Evolutionary conservation across 2,113 vertebrate genomes (phyloP).

Genomic region (Conger conger): DNA sequence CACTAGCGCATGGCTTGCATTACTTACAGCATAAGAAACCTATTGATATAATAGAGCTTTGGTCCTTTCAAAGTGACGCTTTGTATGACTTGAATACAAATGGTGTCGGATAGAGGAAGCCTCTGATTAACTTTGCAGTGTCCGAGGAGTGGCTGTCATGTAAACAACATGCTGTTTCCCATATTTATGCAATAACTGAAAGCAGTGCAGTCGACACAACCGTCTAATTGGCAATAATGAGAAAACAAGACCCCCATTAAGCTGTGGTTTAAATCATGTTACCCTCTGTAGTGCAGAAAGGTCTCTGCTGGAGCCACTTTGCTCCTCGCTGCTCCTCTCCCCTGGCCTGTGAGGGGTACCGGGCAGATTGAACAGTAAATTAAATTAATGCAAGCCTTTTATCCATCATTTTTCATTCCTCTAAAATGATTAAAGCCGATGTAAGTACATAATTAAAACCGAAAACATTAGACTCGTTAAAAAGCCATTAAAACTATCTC

Average conservation of each 20-base stretch:
- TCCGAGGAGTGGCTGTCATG: slow-evolving; percentile 37
- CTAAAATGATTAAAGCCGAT: slow-evolving; percentile 53
- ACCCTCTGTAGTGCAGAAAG: slow-evolving; percentile 20
- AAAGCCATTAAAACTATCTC: slow-evolving; percentile 54
- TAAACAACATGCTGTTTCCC: slow-evolving; percentile 37
- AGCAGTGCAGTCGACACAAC: slow-evolving; percentile 40
- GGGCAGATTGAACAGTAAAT: slow-evolving; percentile 42
- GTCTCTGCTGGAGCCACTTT: too few species aligned
- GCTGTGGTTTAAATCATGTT: slow-evolving; percentile 38
- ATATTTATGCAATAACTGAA: slow-evolving; percentile 24
- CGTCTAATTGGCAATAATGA: slow-evolving; percentile 50
- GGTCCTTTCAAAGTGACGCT: not conserved
- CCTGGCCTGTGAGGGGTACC: slow-evolving; percentile 27
- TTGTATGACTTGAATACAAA: not conserved
- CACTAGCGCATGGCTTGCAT: not conserved
- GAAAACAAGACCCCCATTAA: slow-evolving; percentile 42
- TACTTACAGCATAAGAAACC: not conserved
- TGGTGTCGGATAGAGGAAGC: not conserved
- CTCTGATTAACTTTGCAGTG: not conserved
- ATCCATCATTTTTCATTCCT: slow-evolving; percentile 54
- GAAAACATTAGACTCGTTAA: slow-evolving; percentile 39
- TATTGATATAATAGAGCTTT: not conserved
- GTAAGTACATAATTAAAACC: slow-evolving; percentile 54
- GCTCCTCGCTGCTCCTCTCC: not conserved
- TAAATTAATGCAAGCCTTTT: slow-evolving; percentile 47